Conservation (phyloP, 2,888 invertebrate genomes). For the Anthophora plumipes region DNA sequence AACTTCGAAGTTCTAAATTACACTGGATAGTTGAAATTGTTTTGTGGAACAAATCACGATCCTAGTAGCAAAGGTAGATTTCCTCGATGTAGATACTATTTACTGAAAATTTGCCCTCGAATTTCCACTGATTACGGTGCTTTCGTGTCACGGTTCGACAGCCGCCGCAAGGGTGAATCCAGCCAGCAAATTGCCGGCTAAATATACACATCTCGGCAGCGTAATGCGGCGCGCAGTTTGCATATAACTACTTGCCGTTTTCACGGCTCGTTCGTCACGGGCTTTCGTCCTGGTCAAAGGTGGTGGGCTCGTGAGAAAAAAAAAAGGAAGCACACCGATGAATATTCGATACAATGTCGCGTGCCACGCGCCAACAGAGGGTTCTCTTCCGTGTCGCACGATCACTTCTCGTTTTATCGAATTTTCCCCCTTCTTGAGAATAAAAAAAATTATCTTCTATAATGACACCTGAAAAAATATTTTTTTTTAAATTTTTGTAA, state of each 20-base stretch:
- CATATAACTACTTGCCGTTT: slow-evolving; percentile 78
- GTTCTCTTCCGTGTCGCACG: slow-evolving; percentile 31
- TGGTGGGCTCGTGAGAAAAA: slow-evolving; percentile 77
- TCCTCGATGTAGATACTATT: not conserved
- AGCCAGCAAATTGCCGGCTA: slow-evolving; percentile 61
- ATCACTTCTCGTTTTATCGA: slow-evolving; percentile 54
- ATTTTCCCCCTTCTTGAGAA: not conserved
- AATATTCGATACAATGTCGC: slow-evolving; percentile 61
- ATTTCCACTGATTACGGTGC: slow-evolving; percentile 27
- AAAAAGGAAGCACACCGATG: slow-evolving; percentile 59
- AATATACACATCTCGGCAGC: slow-evolving; percentile 64
- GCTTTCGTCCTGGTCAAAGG: slow-evolving; percentile 58
- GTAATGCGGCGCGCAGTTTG: slow-evolving; percentile 71
- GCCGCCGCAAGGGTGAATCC: slow-evolving; percentile 37
- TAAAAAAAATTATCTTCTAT: not conserved
- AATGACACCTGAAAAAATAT: too few species aligned
- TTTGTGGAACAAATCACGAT: not conserved
- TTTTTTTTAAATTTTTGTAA: not conserved
- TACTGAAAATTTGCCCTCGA: not conserved
- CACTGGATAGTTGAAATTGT: too few species aligned
- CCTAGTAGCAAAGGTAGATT: not conserved
- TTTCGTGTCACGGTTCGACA: slow-evolving; percentile 36
- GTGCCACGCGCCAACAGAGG: slow-evolving; percentile 55
- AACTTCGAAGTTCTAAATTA: too few species aligned
- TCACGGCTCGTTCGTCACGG: slow-evolving; percentile 79